These are phyloP conservation scores for Serinus canaria DNA, from an alignment of 2,113 vertebrate genomes.

Conservation along the genomic window DNA sequence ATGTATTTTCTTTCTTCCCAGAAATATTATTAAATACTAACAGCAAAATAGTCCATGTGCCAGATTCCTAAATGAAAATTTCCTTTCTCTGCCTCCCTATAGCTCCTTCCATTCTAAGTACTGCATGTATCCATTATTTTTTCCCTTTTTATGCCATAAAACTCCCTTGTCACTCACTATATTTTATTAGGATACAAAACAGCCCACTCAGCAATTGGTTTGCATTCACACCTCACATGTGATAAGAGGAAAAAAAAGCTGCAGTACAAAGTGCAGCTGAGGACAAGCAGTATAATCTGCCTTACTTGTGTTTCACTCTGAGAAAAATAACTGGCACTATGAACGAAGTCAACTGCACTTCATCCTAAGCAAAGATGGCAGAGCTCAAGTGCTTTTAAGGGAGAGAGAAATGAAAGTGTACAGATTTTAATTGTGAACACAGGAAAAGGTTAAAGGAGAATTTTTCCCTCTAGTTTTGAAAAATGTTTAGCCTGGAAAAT, in stretches of 20 bases:
- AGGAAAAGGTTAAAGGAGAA: neutral
- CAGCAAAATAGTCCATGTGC: neutral
- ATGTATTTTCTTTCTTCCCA: neutral
- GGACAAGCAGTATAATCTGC: constrained; percentile 28
- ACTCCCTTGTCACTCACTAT: neutral
- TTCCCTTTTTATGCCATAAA: constrained; percentile 50
- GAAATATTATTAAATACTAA: neutral
- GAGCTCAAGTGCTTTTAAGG: neutral
- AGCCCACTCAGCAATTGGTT: constrained; percentile 40
- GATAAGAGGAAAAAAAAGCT: neutral
- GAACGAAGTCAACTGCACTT: constrained; percentile 31
- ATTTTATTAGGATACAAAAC: constrained; percentile 49
- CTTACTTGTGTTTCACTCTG: constrained; percentile 25
- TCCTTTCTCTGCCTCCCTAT: neutral
- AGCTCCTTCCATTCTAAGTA: neutral
- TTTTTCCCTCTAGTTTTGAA: neutral
- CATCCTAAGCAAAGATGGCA: constrained; percentile 31
- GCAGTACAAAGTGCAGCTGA: constrained; percentile 38
- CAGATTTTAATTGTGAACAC: neutral
- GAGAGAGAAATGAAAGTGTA: neutral
- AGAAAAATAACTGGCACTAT: constrained; percentile 22
- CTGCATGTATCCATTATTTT: constrained; percentile 15
- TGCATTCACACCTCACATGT: constrained; percentile 45
- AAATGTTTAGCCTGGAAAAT: neutral
- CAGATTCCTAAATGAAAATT: constrained; percentile 1